Conservation (phyloP, 2,797 vertebrate species). For the Cygnus olor region DNA sequence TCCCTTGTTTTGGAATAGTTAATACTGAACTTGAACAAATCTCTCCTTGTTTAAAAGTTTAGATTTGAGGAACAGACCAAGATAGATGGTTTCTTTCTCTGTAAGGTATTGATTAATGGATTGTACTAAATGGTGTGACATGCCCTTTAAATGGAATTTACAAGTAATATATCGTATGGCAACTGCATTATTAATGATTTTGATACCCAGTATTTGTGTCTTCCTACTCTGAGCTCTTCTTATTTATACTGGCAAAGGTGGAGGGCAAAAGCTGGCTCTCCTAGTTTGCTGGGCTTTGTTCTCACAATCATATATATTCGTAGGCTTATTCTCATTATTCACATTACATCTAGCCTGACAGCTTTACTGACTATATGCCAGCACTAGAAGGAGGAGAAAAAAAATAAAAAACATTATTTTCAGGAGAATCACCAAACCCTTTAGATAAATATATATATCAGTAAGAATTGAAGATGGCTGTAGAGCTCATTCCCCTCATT, state of each 20-base stretch:
- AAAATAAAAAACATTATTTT: not conserved
- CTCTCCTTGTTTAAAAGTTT: slow-evolving; percentile 54
- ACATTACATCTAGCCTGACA: not conserved
- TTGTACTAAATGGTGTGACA: slow-evolving; percentile 56
- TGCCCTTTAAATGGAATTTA: slow-evolving; percentile 66
- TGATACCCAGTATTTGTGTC: slow-evolving; percentile 50
- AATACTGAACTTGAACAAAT: slow-evolving; percentile 31
- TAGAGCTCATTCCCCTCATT: not conserved
- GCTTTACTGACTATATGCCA: slow-evolving; percentile 10
- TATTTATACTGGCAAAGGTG: slow-evolving; percentile 39
- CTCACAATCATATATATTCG: not conserved
- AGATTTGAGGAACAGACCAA: slow-evolving; percentile 31
- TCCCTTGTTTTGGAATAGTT: slow-evolving; percentile 18
- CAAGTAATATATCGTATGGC: slow-evolving; percentile 51
- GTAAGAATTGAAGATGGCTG: not conserved
- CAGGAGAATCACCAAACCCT: not conserved
- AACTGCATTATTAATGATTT: slow-evolving; percentile 64
- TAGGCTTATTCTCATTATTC: slow-evolving; percentile 35
- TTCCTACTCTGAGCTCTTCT: slow-evolving; percentile 22
- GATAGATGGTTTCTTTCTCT: slow-evolving; percentile 52
- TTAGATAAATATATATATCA: not conserved
- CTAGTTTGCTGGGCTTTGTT: slow-evolving; percentile 1
- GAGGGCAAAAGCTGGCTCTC: slow-evolving; percentile 18
- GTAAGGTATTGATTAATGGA: slow-evolving; percentile 60
- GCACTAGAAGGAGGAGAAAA: not conserved